Evolutionary conservation across 2,888 invertebrate genomes (phyloP).

Genomic region (Rhimphoctona megacephalus): DNA sequence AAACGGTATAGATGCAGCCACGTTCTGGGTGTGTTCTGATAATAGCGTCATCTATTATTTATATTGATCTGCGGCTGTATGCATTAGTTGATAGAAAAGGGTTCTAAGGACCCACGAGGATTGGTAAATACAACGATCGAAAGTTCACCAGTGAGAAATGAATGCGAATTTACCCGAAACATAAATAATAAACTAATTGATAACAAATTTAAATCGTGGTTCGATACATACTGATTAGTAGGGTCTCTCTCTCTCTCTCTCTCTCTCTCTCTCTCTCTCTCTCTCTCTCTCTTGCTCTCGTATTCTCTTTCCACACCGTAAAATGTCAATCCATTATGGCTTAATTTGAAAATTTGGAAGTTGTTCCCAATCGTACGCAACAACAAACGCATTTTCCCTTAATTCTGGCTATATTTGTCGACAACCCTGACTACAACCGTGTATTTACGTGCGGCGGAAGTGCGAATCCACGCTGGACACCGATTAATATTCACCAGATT

Average conservation of each 20-base stretch:
- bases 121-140: not conserved
- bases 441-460: slow-evolving; percentile 73
- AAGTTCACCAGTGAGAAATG: not conserved
- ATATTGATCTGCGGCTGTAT: slow-evolving; percentile 55
- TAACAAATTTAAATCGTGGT: not conserved
- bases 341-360: not conserved
- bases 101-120: slow-evolving; percentile 20
- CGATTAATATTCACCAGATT: slow-evolving; percentile 76
- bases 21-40: slow-evolving; percentile 43
- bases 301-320: not conserved
- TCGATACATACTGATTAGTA: not conserved
- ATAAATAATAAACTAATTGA: not conserved
- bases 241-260: not conserved
- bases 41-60: slow-evolving; percentile 71
- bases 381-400: slow-evolving; percentile 35
- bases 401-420: slow-evolving; percentile 54
- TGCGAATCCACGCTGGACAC: slow-evolving; percentile 68
- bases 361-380: slow-evolving; percentile 20
- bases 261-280: not conserved
- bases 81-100: slow-evolving; percentile 20
- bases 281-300: not conserved
- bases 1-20: slow-evolving; percentile 1
- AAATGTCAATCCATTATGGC: slow-evolving; percentile 14
- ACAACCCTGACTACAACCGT: slow-evolving; percentile 35
- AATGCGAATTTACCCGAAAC: not conserved